A percentile compares a stretch with the other conserved stretches of the same genome.
Conservation (phyloP, 1,140 invertebrate genomes). For the Trichogramma pretiosum region DNA sequence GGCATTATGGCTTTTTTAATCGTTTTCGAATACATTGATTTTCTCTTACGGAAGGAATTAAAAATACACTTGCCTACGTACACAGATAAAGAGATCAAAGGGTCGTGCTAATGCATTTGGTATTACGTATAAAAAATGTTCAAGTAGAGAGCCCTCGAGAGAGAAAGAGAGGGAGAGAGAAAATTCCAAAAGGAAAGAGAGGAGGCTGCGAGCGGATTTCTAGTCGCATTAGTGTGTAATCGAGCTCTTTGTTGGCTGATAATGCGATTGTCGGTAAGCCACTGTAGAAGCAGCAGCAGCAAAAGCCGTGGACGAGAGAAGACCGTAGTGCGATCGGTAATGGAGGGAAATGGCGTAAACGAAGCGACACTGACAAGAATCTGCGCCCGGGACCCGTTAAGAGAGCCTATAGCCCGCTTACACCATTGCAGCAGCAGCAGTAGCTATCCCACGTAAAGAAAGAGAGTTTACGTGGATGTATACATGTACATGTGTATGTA, state of each 20-base stretch:
- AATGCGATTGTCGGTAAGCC: conserved; percentile 22
- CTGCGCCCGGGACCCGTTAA: conserved; percentile 24
- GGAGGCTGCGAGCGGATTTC: background rate
- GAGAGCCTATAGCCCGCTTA: no score
- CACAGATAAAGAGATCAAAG: background rate
- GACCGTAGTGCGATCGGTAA: conserved; percentile 24
- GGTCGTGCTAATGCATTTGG: background rate
- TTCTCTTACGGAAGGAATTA: background rate
- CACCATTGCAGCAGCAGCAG: background rate
- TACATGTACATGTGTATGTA: no score
- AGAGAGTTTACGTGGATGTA: no score
- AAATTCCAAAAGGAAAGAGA: background rate
- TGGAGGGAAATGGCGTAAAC: conserved; percentile 24
- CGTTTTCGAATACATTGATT: no score
- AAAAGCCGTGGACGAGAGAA: no score
- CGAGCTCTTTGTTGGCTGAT: conserved; percentile 19
- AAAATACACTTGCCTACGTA: background rate
- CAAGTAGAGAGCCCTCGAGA: conserved; percentile 4
- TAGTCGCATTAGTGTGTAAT: conserved; percentile 17
- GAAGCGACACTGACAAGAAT: conserved; percentile 23
- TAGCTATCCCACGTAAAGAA: conserved; percentile 1
- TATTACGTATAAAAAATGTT: conserved; percentile 5
- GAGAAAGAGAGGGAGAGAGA: conserved; percentile 2
- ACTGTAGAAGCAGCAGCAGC: conserved; percentile 3
- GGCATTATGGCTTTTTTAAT: conserved; percentile 24